Evolutionary conservation across 2,888 invertebrate genomes (phyloP).

Genomic region (Prosopocoilus inquinatus): DNA sequence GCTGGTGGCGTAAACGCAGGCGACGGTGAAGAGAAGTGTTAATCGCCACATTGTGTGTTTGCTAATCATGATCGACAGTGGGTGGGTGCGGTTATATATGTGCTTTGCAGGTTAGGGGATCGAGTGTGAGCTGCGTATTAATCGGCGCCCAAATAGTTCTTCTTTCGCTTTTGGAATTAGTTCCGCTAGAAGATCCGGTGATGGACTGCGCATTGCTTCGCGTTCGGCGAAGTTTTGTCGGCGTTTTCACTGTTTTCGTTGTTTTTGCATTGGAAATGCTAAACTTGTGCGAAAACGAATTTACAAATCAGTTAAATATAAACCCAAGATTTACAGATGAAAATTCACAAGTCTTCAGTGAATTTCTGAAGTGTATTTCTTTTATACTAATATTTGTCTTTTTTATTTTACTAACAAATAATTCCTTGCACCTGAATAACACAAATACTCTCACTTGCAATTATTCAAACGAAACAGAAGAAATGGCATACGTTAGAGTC

Average conservation of each 20-base stretch:
- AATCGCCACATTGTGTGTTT: conserved; percentile 42
- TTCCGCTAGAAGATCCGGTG: conserved; percentile 36
- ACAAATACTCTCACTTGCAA: too few species aligned
- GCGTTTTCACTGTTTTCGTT: conserved; percentile 19
- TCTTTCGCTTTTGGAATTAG: conserved; percentile 33
- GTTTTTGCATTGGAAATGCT: conserved; percentile 4
- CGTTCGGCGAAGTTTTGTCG: conserved; percentile 14
- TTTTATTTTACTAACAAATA: too few species aligned
- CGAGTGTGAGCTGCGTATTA: conserved; percentile 42
- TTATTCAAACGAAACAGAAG: too few species aligned
- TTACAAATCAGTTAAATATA: not conserved
- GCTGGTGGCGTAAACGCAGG: conserved; percentile 47
- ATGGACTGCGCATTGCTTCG: conserved; percentile 14
- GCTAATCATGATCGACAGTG: conserved; percentile 38
- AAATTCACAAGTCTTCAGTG: too few species aligned
- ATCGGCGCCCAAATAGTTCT: conserved; percentile 40
- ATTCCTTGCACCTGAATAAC: too few species aligned
- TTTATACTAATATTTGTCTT: too few species aligned
- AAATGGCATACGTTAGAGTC: too few species aligned
- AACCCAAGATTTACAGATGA: too few species aligned
- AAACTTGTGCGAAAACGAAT: not conserved
- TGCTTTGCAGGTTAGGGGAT: conserved; percentile 55
- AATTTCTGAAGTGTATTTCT: too few species aligned
- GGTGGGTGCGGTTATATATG: conserved; percentile 68
- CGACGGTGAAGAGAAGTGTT: conserved; percentile 53